These are phyloP conservation scores for Drosophila auraria DNA, from an alignment of 1,140 invertebrate species.

Conservation along the genomic window DNA sequence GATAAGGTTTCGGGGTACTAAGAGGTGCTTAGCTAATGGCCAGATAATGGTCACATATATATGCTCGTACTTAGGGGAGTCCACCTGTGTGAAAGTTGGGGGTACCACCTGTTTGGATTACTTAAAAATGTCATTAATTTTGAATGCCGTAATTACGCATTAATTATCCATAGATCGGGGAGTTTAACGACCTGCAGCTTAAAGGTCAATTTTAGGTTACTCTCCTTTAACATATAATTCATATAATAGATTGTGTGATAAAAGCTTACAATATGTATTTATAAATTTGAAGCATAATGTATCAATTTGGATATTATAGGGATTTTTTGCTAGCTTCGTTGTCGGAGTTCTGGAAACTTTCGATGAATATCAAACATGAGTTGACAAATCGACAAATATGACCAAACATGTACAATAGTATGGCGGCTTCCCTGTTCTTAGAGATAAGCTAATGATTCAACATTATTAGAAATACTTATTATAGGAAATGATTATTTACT, in stretches of 20 bases:
- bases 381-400: background rate
- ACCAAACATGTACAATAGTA: background rate
- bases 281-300: background rate
- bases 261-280: background rate
- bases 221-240: background rate
- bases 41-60: slow-evolving; percentile 21
- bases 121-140: slow-evolving; percentile 6
- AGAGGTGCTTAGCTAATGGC: slow-evolving; percentile 26
- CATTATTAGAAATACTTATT: background rate
- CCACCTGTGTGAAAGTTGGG: background rate
- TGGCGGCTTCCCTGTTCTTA: background rate
- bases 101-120: background rate
- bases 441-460: background rate
- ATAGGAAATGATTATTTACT: background rate
- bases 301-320: background rate
- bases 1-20: slow-evolving; percentile 14
- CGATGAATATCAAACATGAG: background rate
- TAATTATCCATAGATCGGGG: background rate
- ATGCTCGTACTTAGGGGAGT: background rate
- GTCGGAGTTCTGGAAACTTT: background rate
- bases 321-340: too few species aligned
- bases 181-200: background rate
- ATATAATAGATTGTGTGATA: background rate
- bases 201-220: slow-evolving; percentile 1
- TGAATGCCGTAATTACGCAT: background rate